A percentile compares a stretch with the other conserved stretches of the same genome.
phyloP scores from a whole-genome alignment of 2,797 vertebrate species.

The Pseudotriccus pelzelni region DNA sequence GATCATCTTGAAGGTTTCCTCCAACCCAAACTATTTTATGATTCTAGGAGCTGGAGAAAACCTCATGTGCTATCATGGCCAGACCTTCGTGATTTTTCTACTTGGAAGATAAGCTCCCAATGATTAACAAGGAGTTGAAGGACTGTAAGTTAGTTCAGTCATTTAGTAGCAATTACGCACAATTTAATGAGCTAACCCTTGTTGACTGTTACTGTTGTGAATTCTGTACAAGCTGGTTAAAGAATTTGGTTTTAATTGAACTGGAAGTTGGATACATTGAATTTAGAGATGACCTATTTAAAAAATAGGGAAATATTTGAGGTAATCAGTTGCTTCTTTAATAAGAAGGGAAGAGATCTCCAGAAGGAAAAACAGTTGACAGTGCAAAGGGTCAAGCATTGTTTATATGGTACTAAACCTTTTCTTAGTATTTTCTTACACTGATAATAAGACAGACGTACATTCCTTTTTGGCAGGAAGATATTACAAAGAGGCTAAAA shows the following conservation, averaged over 20 bases:
- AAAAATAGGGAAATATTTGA: background rate
- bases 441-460: background rate
- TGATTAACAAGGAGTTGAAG: background rate
- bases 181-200: background rate
- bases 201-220: background rate
- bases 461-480: background rate
- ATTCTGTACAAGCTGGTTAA: background rate
- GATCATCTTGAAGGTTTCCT: background rate
- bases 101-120: background rate
- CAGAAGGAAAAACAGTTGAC: background rate
- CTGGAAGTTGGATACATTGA: background rate
- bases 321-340: background rate
- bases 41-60: background rate
- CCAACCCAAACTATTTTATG: background rate
- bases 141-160: background rate
- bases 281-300: background rate
- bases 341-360: background rate
- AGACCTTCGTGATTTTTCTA: background rate
- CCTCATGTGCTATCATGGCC: background rate
- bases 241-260: background rate
- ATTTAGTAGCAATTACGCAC: background rate
- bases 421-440: background rate
- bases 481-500: background rate
- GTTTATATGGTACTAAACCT: background rate
- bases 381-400: background rate